Percentiles rank a stretch among this genome's conserved stretches.
phyloP scores from a whole-genome alignment of 2,888 invertebrate species.

The Noctua pronuba region DNA sequence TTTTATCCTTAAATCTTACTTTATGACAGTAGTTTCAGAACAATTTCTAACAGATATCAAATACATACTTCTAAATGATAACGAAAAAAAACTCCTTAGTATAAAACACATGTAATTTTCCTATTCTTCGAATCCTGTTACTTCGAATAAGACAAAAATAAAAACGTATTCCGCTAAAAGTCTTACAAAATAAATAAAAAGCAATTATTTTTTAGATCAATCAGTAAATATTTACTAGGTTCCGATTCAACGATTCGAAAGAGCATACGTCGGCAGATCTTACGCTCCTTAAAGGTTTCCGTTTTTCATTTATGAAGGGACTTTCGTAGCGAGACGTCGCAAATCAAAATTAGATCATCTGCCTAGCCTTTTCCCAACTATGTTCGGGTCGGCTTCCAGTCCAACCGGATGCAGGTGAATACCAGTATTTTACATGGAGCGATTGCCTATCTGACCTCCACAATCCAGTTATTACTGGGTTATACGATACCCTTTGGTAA shows the following conservation, averaged over 20 bases:
- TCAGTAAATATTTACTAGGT: conserved; percentile 9
- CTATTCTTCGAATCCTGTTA: neutral
- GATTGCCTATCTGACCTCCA: no score
- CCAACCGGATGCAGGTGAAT: no score
- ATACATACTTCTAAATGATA: neutral
- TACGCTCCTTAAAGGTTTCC: conserved; percentile 29
- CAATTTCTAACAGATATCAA: neutral
- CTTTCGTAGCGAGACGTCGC: conserved; percentile 4
- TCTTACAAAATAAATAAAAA: conserved; percentile 18
- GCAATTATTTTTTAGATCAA: conserved; percentile 12
- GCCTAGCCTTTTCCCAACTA: no score
- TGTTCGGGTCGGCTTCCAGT: no score
- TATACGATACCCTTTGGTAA: no score
- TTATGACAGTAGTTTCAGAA: neutral
- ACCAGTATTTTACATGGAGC: no score
- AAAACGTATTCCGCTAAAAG: neutral
- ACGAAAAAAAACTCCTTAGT: neutral
- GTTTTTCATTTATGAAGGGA: conserved; percentile 15
- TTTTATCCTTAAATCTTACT: neutral
- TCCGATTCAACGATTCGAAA: conserved; percentile 9
- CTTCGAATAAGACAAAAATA: neutral
- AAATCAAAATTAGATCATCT: no score
- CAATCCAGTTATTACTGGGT: no score
- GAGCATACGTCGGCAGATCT: neutral
- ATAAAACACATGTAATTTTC: neutral